A percentile compares a stretch with the other conserved stretches of the same genome.
Conservation (phyloP, 1,140 invertebrate species). For the Dryas iulia region DNA sequence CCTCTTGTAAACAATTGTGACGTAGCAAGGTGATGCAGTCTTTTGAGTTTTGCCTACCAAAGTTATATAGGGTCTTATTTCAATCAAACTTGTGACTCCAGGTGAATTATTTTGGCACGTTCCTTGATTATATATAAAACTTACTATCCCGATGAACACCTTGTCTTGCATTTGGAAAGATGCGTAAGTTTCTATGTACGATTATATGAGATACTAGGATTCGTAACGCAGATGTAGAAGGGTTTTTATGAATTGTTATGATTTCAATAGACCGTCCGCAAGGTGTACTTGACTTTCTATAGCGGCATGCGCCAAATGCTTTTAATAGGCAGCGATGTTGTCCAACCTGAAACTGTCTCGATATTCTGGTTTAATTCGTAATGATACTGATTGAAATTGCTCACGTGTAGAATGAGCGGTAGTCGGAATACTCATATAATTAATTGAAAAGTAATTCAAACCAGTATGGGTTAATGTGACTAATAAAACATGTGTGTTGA, state of each 20-base stretch:
- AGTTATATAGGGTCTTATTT: conserved; percentile 33
- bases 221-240: conserved; percentile 58
- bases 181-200: conserved; percentile 8
- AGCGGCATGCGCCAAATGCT: conserved; percentile 47
- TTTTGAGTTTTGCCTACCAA: conserved; percentile 40
- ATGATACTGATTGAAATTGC: conserved; percentile 27
- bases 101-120: conserved; percentile 68
- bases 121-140: conserved; percentile 49
- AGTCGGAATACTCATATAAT: conserved; percentile 21
- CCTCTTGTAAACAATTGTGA: conserved; percentile 65
- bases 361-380: conserved; percentile 27
- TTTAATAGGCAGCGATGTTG: conserved; percentile 35
- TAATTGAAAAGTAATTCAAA: conserved; percentile 26
- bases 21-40: conserved; percentile 61
- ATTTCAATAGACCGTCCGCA: conserved; percentile 52
- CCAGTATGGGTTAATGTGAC: conserved; percentile 19
- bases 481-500: conserved; percentile 22
- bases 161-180: conserved; percentile 44
- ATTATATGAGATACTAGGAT: conserved; percentile 34
- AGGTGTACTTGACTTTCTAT: conserved; percentile 54
- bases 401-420: conserved; percentile 13
- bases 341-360: conserved; percentile 32
- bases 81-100: conserved; percentile 44
- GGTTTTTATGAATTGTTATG: conserved; percentile 64
- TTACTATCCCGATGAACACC: conserved; percentile 39